These are phyloP conservation scores for Galaxea fascicularis DNA, from an alignment of 92 coral and sea anemone genomes.

Conservation along the genomic window DNA sequence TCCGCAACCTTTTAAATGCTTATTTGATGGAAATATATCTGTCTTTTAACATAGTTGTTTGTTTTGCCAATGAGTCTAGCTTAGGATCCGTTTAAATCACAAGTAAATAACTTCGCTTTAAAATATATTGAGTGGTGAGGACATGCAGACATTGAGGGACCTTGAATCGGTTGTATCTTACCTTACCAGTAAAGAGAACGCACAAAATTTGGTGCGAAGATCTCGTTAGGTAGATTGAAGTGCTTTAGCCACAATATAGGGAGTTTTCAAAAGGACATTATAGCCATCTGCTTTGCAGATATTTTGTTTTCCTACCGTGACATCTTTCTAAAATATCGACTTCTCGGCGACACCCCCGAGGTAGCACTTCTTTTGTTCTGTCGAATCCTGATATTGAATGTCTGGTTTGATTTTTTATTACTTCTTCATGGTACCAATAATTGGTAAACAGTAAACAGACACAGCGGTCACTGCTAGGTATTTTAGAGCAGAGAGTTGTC, in stretches of 20 bases:
- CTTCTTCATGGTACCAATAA: neutral
- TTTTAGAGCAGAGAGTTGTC: neutral
- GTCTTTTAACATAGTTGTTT: neutral
- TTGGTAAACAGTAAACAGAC: conserved; percentile 21
- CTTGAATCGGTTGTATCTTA: too few relatives aligned
- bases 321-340: conserved; percentile 6
- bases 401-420: conserved; percentile 9
- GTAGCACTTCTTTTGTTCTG: neutral
- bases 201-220: too few relatives aligned
- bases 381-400: conserved; percentile 15
- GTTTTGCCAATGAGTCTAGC: neutral
- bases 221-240: too few relatives aligned
- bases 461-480: neutral
- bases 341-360: neutral
- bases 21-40: neutral
- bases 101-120: neutral
- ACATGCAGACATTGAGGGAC: too few relatives aligned
- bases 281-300: neutral
- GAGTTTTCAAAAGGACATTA: neutral
- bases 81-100: neutral
- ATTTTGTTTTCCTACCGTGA: neutral
- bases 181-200: too few relatives aligned
- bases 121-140: too few relatives aligned
- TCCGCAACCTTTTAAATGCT: neutral
- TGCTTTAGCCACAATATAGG: too few relatives aligned